Evolutionary conservation across 2,888 invertebrate genomes (phyloP).

Genomic region (Xiphydria camelus): DNA sequence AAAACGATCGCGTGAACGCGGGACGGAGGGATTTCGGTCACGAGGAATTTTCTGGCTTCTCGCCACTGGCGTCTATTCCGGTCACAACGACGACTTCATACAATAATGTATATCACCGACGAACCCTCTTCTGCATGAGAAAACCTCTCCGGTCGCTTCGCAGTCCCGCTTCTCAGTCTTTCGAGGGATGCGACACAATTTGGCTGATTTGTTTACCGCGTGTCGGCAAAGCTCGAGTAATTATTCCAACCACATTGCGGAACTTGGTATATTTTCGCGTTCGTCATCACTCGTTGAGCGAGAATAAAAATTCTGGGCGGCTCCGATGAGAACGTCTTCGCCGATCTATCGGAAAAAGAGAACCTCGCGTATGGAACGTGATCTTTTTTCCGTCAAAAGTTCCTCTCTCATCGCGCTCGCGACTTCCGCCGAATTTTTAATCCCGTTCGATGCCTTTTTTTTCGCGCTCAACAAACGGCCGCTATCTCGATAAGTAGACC

Average conservation of each 20-base stretch:
- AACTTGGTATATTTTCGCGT: too few species aligned
- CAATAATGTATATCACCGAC: constrained; percentile 2
- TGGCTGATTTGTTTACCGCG: constrained; percentile 20
- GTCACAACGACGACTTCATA: constrained; percentile 4
- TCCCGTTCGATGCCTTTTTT: too few species aligned
- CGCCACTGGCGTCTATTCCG: constrained; percentile 7
- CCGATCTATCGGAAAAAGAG: too few species aligned
- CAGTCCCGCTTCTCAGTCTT: constrained; percentile 19
- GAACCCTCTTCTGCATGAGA: background rate
- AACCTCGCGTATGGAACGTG: constrained; percentile 8
- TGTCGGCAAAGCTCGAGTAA: constrained; percentile 23
- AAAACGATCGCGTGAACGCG: too few species aligned
- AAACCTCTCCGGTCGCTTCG: constrained; percentile 1
- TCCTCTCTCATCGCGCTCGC: constrained; percentile 2
- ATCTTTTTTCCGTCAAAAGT: constrained; percentile 5
- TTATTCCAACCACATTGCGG: too few species aligned
- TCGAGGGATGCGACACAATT: constrained; percentile 30
- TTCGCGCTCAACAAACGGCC: too few species aligned
- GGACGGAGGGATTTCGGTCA: background rate
- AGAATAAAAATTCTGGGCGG: too few species aligned
- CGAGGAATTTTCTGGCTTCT: constrained; percentile 2
- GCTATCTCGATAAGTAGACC: too few species aligned
- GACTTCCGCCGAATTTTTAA: too few species aligned
- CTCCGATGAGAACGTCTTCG: too few species aligned
- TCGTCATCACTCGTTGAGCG: too few species aligned